phyloP scores from a whole-genome alignment of 1,140 invertebrate genomes.

The Oryctes rhinoceros region DNA sequence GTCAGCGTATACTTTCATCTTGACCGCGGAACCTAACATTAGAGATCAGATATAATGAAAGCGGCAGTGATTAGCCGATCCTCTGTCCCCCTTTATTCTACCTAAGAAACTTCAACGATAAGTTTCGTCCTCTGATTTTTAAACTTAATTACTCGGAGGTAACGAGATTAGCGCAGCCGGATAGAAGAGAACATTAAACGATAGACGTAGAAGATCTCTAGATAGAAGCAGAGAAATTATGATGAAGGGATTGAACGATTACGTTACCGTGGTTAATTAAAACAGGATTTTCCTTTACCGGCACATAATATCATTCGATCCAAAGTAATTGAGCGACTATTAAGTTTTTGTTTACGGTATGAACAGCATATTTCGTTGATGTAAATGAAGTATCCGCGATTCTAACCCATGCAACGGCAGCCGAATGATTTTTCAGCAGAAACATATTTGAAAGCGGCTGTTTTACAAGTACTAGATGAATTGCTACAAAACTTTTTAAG shows the following conservation, averaged over 20 bases:
- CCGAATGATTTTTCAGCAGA: too few species aligned
- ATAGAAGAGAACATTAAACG: background rate
- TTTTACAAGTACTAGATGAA: too few species aligned
- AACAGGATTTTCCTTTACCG: background rate
- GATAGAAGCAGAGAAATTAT: background rate
- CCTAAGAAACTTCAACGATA: slow-evolving; percentile 7
- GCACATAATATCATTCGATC: slow-evolving; percentile 4
- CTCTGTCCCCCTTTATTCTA: background rate
- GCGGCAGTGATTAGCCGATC: background rate
- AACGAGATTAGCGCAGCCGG: background rate
- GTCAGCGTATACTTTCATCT: background rate
- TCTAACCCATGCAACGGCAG: too few species aligned
- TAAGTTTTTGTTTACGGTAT: background rate
- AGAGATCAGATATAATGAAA: background rate
- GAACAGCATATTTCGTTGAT: too few species aligned
- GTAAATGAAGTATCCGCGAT: too few species aligned
- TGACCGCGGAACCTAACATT: background rate
- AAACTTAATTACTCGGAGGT: slow-evolving; percentile 23
- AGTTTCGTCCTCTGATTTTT: slow-evolving; percentile 26
- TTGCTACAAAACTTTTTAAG: too few species aligned
- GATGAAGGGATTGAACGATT: background rate
- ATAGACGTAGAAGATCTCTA: background rate
- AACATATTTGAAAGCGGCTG: too few species aligned
- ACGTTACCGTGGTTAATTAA: slow-evolving; percentile 4
- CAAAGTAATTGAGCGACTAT: background rate